These are phyloP conservation scores for Drosophila melanogaster DNA, from an alignment of 1,140 invertebrate species.

Conservation along the genomic window Release_6_plus_ISO1_MT NT_037436.4:10607501-10608000, in stretches of 20 bases:
- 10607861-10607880: conserved; percentile 61
- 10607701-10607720: conserved; percentile 54
- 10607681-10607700: conserved; percentile 48
- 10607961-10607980: conserved; percentile 34
- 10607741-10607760: not conserved
- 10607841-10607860: conserved; percentile 71
- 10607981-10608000: conserved; percentile 63
- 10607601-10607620: conserved; percentile 6
- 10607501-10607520: not conserved
- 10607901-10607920: conserved; percentile 50
- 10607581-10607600: not conserved
- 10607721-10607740: conserved; percentile 48
- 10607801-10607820: conserved; percentile 52
- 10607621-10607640: conserved; percentile 5
- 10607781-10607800: conserved; percentile 43
- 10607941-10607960: not conserved
- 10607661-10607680: conserved; percentile 74
- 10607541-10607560: too few species aligned
- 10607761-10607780: not conserved
- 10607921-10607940: not conserved
- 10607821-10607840: conserved; percentile 62
- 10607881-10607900: conserved; percentile 74
- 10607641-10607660: conserved; percentile 54
- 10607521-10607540: too few species aligned
- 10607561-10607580: too few species aligned